phyloP scores from a whole-genome alignment of 2,888 invertebrate genomes.

The Psylliodes chrysocephalus region DNA sequence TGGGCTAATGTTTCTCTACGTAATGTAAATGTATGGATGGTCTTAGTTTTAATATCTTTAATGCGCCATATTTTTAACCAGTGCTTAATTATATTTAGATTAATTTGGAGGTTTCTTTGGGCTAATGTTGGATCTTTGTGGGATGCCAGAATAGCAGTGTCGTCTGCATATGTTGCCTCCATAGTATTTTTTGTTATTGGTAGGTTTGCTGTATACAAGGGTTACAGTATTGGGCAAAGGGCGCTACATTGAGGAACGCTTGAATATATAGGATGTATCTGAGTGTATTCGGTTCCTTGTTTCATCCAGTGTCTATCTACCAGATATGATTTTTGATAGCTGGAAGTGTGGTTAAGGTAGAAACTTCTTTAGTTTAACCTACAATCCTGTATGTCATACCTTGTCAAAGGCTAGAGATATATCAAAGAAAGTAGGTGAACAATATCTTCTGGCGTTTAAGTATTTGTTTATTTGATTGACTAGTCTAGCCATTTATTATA shows the following conservation, averaged over 20 bases:
- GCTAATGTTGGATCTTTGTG: conserved; percentile 6
- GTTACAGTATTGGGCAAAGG: conserved; percentile 15
- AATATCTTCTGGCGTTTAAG: background rate
- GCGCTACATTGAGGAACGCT: conserved; percentile 16
- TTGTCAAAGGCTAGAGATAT: background rate
- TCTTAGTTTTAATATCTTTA: too few relatives aligned
- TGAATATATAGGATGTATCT: background rate
- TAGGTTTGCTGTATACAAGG: conserved; percentile 11
- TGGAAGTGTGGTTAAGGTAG: background rate
- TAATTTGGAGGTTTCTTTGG: conserved; percentile 2
- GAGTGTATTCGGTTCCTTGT: background rate
- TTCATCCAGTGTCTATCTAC: too few relatives aligned
- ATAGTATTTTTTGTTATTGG: conserved; percentile 10
- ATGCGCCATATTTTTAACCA: conserved; percentile 1
- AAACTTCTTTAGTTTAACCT: background rate
- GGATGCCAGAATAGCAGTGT: conserved; percentile 11
- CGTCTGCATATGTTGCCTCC: conserved; percentile 17
- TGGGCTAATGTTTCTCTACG: too few relatives aligned
- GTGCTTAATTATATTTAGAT: conserved; percentile 1
- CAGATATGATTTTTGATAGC: background rate
- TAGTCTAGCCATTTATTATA: conserved; percentile 6
- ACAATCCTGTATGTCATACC: background rate
- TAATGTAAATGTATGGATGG: too few relatives aligned
- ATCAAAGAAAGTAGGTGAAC: background rate
- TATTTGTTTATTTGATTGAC: conserved; percentile 3